Conservation (phyloP, 1,140 invertebrate genomes). For the Stegodyphus mimosarum region DNA sequence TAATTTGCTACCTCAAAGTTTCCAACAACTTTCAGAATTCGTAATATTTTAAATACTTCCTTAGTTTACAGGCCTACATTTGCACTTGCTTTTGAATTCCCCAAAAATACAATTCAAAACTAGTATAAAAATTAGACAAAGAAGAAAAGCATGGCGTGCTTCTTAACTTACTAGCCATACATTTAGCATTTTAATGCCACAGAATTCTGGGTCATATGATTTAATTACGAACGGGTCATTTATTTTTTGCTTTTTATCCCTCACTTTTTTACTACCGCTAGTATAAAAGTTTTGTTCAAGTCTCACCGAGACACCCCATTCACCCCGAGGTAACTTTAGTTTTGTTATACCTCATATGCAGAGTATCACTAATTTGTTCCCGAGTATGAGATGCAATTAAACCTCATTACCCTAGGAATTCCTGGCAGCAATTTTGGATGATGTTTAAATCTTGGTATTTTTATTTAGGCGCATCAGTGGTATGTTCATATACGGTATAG, state of each 20-base stretch:
- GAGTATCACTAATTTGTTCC: neutral
- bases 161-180: neutral
- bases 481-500: no score
- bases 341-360: no score
- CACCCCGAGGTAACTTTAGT: no score
- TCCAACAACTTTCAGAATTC: no score
- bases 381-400: conserved; percentile 13
- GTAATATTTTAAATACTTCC: no score
- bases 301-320: no score
- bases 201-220: conserved; percentile 31
- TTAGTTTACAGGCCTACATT: no score
- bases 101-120: neutral
- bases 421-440: neutral
- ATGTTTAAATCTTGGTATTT: neutral
- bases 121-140: conserved; percentile 24
- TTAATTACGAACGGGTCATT: conserved; percentile 44
- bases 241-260: neutral
- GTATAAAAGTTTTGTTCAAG: no score
- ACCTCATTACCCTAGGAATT: conserved; percentile 26
- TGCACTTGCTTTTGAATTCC: no score
- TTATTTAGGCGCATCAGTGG: neutral
- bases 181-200: conserved; percentile 2
- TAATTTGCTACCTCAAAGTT: no score
- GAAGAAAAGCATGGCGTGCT: neutral
- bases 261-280: neutral